A percentile compares a stretch with the other conserved stretches of the same genome.
Evolutionary conservation across 1,140 invertebrate species (phyloP).

Genomic region (Hirudo medicinalis): DNA sequence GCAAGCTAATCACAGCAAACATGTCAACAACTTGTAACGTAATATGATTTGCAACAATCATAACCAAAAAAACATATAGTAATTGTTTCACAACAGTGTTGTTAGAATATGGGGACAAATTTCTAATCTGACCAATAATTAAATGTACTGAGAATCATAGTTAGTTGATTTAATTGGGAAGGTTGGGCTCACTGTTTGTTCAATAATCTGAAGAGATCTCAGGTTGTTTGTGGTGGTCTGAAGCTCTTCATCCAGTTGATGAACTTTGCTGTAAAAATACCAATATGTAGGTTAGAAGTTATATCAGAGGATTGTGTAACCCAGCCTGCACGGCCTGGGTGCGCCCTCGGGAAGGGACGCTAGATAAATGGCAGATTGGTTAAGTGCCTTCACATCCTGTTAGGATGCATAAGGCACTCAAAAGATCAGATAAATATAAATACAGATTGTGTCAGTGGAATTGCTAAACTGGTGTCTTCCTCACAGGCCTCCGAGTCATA

Average conservation of each 20-base stretch:
- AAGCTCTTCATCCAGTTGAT: neutral
- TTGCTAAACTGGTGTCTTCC: no score
- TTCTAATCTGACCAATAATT: neutral
- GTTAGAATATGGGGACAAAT: neutral
- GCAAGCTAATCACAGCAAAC: neutral
- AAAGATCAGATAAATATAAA: no score
- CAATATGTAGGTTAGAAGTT: neutral
- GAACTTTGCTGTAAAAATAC: neutral
- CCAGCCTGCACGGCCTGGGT: no score
- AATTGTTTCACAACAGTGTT: neutral
- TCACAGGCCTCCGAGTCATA: neutral
- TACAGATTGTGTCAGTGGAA: neutral
- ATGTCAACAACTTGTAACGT: neutral
- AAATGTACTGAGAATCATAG: neutral
- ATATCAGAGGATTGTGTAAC: no score
- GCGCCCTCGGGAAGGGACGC: no score
- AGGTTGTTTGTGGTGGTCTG: neutral
- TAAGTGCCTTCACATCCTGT: no score
- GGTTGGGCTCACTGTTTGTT: neutral
- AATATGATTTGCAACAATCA: neutral
- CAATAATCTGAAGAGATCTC: neutral
- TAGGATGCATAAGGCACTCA: no score
- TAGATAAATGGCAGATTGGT: no score
- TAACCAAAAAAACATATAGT: neutral
- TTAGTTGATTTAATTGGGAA: neutral